Conservation (phyloP, 2,888 invertebrate species). For the Micropterix aruncella region DNA sequence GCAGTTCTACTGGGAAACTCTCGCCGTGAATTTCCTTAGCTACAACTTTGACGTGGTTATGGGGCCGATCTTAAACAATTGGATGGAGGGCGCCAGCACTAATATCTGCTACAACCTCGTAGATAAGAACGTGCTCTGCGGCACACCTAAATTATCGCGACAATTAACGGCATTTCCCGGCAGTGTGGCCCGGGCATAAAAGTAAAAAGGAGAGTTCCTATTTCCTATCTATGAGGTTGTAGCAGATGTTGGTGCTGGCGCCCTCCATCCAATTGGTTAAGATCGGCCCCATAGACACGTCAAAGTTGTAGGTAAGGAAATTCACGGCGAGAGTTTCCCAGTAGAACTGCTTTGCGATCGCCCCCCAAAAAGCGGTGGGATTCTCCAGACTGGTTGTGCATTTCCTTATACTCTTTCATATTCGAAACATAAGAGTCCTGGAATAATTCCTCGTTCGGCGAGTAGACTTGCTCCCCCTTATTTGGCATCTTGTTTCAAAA, state of each 20-base stretch:
- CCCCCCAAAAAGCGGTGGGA: conserved; percentile 86
- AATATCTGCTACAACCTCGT: conserved; percentile 93
- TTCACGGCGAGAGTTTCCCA: conserved; percentile 75
- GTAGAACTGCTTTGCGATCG: conserved; percentile 84
- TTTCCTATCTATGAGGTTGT: conserved; percentile 90
- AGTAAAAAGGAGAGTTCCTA: too few species aligned
- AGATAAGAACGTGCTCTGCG: too few species aligned
- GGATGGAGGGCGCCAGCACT: conserved; percentile 90
- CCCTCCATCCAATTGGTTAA: conserved; percentile 93
- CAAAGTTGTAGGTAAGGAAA: conserved; percentile 85
- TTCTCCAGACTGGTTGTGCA: conserved; percentile 78
- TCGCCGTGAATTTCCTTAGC: too few species aligned
- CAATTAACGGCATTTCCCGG: too few species aligned
- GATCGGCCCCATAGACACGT: conserved; percentile 76
- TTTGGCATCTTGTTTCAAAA: too few species aligned
- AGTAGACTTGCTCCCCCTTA: conserved; percentile 38
- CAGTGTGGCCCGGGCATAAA: too few species aligned
- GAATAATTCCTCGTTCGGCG: conserved; percentile 40
- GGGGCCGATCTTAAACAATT: conserved; percentile 84
- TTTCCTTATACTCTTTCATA: conserved; percentile 62
- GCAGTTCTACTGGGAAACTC: too few species aligned
- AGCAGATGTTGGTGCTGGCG: conserved; percentile 88
- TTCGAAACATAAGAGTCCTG: conserved; percentile 50
- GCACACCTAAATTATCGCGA: too few species aligned
- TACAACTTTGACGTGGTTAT: conserved; percentile 74